Percentiles rank a stretch among this genome's conserved stretches.
Conservation (phyloP, 2,888 invertebrate genomes). For the Acrobasis suavella region DNA sequence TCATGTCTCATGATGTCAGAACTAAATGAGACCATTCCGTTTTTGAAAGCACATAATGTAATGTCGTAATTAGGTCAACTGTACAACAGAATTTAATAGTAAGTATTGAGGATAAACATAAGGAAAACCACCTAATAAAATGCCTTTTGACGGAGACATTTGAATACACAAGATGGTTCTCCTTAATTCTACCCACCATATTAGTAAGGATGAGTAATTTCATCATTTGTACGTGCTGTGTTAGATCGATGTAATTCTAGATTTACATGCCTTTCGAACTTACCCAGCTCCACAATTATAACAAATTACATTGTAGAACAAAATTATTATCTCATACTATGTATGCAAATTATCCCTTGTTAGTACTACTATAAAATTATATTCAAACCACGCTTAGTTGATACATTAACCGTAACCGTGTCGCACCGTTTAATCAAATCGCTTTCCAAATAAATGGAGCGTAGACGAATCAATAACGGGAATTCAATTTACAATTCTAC, state of each 20-base stretch:
- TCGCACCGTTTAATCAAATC: slow-evolving; percentile 69
- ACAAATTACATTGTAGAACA: slow-evolving; percentile 32
- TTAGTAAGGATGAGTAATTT: not conserved
- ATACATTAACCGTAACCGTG: slow-evolving; percentile 58
- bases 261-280: slow-evolving; percentile 6
- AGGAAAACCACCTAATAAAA: no score
- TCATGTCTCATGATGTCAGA: slow-evolving; percentile 14
- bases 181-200: no score
- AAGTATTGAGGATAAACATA: not conserved
- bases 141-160: no score
- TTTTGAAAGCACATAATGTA: not conserved
- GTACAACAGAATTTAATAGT: not conserved
- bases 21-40: slow-evolving; percentile 11
- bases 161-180: no score
- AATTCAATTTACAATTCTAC: slow-evolving; percentile 79
- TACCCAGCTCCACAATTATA: slow-evolving; percentile 2
- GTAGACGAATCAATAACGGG: slow-evolving; percentile 72
- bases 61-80: not conserved
- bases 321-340: slow-evolving; percentile 36
- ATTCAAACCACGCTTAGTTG: slow-evolving; percentile 56
- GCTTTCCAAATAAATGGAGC: slow-evolving; percentile 73
- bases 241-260: slow-evolving; percentile 3
- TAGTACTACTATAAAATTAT: slow-evolving; percentile 52
- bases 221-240: not conserved
- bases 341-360: slow-evolving; percentile 42